phyloP scores from a whole-genome alignment of 2,113 vertebrate species.

The Nansenia antarctica region DNA sequence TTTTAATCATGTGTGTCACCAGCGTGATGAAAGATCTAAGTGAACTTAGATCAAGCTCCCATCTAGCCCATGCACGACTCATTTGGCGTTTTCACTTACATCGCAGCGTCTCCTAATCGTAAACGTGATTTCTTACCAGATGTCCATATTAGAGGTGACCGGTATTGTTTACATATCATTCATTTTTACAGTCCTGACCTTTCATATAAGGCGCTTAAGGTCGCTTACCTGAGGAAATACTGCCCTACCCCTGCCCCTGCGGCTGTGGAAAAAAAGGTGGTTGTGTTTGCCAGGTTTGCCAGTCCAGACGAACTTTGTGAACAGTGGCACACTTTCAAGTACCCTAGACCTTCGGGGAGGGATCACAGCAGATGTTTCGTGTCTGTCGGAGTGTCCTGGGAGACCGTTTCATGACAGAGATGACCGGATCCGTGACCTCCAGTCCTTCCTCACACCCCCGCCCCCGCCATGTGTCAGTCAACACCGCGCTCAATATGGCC shows the following conservation, averaged over 20 bases:
- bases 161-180: slow-evolving; percentile 42
- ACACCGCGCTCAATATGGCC: slow-evolving; percentile 67
- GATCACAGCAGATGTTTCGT: slow-evolving; percentile 56
- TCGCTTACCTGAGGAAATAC: slow-evolving; percentile 31
- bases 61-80: slow-evolving; percentile 31
- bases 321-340: slow-evolving; percentile 42
- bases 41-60: slow-evolving; percentile 53
- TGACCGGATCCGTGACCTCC: slow-evolving; percentile 49
- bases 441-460: slow-evolving; percentile 51
- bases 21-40: slow-evolving; percentile 51
- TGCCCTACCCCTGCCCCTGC: too few species aligned
- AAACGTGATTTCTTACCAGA: slow-evolving; percentile 19
- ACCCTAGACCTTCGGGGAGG: slow-evolving; percentile 33
- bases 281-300: slow-evolving; percentile 30
- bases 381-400: background rate
- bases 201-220: slow-evolving; percentile 8
- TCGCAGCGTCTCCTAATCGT: background rate
- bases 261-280: background rate
- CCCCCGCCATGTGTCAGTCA: slow-evolving; percentile 67
- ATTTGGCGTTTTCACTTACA: slow-evolving; percentile 22
- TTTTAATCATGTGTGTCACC: slow-evolving; percentile 49
- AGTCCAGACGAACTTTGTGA: slow-evolving; percentile 29
- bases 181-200: slow-evolving; percentile 25
- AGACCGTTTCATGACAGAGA: slow-evolving; percentile 30
- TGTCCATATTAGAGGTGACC: slow-evolving; percentile 10